A percentile compares a stretch with the other conserved stretches of the same genome.
Evolutionary conservation across 2,888 invertebrate species (phyloP).

Genomic region (Calliscelio sp.): DNA sequence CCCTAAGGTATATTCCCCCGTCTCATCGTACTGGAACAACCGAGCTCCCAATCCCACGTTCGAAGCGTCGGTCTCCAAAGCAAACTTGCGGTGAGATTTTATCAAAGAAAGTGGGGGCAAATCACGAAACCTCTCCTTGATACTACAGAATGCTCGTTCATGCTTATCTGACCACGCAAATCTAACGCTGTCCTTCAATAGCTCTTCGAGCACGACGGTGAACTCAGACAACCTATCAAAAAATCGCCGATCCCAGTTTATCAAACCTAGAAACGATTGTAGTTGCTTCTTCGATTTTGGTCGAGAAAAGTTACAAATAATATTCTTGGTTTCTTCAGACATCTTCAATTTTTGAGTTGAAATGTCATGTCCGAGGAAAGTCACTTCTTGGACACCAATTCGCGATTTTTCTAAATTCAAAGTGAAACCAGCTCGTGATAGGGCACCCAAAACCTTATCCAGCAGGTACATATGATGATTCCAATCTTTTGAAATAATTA

Average conservation of each 20-base stretch:
- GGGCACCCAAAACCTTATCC: not conserved
- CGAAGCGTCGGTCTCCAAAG: constrained; percentile 31
- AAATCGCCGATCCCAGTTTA: constrained; percentile 6
- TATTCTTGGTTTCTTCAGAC: not conserved
- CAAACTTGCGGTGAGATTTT: constrained; percentile 5
- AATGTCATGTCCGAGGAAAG: not conserved
- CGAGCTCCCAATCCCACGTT: too few species aligned
- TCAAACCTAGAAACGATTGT: constrained; percentile 2
- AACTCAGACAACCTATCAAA: not conserved
- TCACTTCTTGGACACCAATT: not conserved
- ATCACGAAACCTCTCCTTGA: constrained; percentile 5
- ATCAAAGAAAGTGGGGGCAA: not conserved
- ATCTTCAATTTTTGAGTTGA: not conserved
- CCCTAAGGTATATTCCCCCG: too few species aligned
- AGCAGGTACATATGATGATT: too few species aligned
- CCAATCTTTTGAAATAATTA: too few species aligned
- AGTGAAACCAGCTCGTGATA: not conserved
- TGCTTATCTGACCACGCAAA: not conserved
- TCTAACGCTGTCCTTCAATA: not conserved
- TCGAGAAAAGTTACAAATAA: not conserved
- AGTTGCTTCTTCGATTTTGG: not conserved
- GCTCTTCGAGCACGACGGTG: not conserved
- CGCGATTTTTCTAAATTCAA: not conserved
- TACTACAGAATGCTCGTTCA: not conserved
- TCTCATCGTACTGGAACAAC: too few species aligned